Percentiles rank a stretch among this genome's conserved stretches.
Conservation (phyloP, 2,113 vertebrate species). For the Enhydra lutris region DNA sequence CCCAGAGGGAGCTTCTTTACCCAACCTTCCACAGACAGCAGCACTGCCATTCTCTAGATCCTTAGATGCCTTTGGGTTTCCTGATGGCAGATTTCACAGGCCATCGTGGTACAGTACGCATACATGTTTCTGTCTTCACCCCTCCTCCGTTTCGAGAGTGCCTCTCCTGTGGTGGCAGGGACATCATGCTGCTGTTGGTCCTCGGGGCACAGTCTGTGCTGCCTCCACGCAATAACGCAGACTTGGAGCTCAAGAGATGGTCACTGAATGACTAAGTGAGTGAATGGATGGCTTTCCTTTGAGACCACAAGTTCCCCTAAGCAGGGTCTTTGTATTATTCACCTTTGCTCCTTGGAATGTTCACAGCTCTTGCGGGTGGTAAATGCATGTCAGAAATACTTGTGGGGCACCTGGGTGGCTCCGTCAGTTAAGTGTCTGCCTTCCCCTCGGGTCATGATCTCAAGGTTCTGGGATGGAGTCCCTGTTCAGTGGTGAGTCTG, state of each 20-base stretch:
- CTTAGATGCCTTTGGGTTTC: not conserved
- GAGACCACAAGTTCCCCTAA: not conserved
- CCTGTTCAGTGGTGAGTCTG: too few species aligned
- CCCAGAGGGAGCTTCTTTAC: not conserved
- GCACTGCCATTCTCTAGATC: not conserved
- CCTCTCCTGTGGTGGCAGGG: not conserved
- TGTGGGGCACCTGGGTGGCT: not conserved
- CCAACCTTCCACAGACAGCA: not conserved
- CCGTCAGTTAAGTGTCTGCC: too few species aligned
- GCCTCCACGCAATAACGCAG: too few species aligned
- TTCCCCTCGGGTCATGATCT: too few species aligned
- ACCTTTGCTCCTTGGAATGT: not conserved
- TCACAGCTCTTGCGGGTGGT: not conserved
- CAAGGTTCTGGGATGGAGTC: too few species aligned
- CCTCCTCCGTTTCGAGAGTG: too few species aligned
- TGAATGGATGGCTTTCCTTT: rapidly evolving
- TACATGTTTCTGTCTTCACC: not conserved
- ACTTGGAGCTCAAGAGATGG: not conserved
- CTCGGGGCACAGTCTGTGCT: not conserved
- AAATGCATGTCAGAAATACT: not conserved
- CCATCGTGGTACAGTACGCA: rapidly evolving
- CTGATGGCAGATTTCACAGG: not conserved
- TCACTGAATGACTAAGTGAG: not conserved
- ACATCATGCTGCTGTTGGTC: not conserved
- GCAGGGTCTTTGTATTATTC: not conserved